Conservation (phyloP, 2,888 invertebrate species). For the Exephanes ischioxanthus region DNA sequence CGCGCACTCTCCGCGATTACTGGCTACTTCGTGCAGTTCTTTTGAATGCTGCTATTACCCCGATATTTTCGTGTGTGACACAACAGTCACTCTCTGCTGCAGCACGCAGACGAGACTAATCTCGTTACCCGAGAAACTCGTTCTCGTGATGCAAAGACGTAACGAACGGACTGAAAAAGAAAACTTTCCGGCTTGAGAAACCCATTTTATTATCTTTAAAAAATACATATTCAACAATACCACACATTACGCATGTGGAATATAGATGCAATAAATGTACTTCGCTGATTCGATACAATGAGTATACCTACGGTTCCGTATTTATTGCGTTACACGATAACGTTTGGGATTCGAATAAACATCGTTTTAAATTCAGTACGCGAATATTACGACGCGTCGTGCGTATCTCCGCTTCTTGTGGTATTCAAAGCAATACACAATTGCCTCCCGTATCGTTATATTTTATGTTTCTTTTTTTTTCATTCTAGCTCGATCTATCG, state of each 20-base stretch:
- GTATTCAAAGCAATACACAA: slow-evolving; percentile 40
- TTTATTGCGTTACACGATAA: slow-evolving; percentile 40
- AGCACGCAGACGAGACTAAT: background rate
- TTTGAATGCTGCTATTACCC: background rate
- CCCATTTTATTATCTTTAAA: slow-evolving; percentile 56
- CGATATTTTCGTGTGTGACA: background rate
- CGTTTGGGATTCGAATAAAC: slow-evolving; percentile 22
- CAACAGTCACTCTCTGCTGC: background rate
- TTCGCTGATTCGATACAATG: slow-evolving; percentile 42
- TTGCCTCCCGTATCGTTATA: slow-evolving; percentile 13
- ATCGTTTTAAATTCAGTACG: slow-evolving; percentile 19
- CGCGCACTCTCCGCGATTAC: background rate
- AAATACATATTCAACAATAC: slow-evolving; percentile 69
- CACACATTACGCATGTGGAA: slow-evolving; percentile 61
- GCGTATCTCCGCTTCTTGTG: slow-evolving; percentile 1
- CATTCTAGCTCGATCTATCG: slow-evolving; percentile 3
- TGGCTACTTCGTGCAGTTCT: background rate
- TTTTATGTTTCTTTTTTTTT: slow-evolving; percentile 2
- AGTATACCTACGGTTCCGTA: slow-evolving; percentile 23
- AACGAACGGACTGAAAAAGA: background rate
- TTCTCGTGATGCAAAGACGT: background rate
- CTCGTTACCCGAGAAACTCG: background rate
- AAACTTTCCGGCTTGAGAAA: slow-evolving; percentile 36
- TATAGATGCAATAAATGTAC: slow-evolving; percentile 60
- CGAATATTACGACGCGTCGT: slow-evolving; percentile 11